Percentiles rank a stretch among this genome's conserved stretches.
phyloP scores from a whole-genome alignment of 2,888 invertebrate genomes.

The Drosophila fulvimacula region DNA sequence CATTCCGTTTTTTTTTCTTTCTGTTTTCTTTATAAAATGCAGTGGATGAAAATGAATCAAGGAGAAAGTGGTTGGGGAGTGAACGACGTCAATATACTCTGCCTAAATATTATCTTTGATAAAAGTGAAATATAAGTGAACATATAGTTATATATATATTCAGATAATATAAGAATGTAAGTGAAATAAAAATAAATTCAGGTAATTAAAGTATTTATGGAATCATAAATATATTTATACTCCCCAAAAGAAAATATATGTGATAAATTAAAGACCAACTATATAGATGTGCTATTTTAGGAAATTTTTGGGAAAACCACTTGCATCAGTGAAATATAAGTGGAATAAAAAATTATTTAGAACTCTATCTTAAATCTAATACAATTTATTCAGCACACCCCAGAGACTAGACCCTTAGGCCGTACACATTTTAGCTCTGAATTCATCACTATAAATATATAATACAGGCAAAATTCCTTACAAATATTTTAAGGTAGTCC shows the following conservation, averaged over 20 bases:
- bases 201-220: not conserved
- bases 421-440: not conserved
- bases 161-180: too few relatives aligned
- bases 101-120: not conserved
- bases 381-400: not conserved
- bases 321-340: not conserved
- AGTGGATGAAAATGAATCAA: conserved; percentile 15
- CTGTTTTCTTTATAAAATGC: conserved; percentile 2
- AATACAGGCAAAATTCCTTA: conserved; percentile 7
- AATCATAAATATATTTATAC: not conserved
- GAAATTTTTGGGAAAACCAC: not conserved
- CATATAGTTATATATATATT: too few relatives aligned
- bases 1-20: conserved; percentile 16
- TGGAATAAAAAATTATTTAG: not conserved
- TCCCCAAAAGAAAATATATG: not conserved
- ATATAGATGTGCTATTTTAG: not conserved
- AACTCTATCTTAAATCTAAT: not conserved
- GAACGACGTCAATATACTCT: conserved; percentile 18
- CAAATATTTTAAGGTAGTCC: conserved; percentile 28
- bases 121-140: not conserved
- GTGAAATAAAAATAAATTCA: not conserved
- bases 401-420: not conserved
- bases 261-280: not conserved
- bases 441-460: conserved; percentile 10
- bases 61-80: not conserved